These are phyloP conservation scores for Plutella xylostella DNA, from an alignment of 2,888 invertebrate species.

Conservation along the genomic window DNA sequence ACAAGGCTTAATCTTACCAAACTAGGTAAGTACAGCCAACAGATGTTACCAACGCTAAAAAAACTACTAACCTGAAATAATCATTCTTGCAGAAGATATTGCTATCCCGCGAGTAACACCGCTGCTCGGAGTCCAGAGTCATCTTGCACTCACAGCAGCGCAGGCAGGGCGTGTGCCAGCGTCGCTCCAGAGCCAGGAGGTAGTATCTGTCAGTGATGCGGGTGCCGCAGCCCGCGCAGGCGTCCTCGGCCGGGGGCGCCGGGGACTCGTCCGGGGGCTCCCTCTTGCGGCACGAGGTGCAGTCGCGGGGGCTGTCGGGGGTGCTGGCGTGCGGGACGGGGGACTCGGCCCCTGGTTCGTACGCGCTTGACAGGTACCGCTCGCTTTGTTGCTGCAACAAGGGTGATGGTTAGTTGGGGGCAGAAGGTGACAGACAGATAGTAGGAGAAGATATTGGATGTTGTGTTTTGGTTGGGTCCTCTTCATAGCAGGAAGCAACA, in stretches of 20 bases:
- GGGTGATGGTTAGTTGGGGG: background rate
- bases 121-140: conserved; percentile 89
- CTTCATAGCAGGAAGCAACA: no score
- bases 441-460: no score
- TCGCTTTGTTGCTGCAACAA: conserved; percentile 77
- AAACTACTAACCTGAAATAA: conserved; percentile 96
- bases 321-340: conserved; percentile 79
- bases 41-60: no score
- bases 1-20: no score
- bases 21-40: no score
- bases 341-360: conserved; percentile 80
- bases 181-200: conserved; percentile 89
- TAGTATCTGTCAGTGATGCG: conserved; percentile 91
- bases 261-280: conserved; percentile 62
- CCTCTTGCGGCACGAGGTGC: conserved; percentile 70
- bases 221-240: conserved; percentile 90
- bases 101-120: conserved; percentile 93
- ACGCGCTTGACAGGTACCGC: conserved; percentile 73
- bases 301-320: conserved; percentile 70
- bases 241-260: conserved; percentile 59
- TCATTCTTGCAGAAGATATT: conserved; percentile 97
- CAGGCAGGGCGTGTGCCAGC: conserved; percentile 94
- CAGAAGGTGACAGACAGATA: no score
- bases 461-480: no score
- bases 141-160: conserved; percentile 92